Conservation (phyloP, 1,140 invertebrate genomes). For the Lasaia peninsularis region DNA sequence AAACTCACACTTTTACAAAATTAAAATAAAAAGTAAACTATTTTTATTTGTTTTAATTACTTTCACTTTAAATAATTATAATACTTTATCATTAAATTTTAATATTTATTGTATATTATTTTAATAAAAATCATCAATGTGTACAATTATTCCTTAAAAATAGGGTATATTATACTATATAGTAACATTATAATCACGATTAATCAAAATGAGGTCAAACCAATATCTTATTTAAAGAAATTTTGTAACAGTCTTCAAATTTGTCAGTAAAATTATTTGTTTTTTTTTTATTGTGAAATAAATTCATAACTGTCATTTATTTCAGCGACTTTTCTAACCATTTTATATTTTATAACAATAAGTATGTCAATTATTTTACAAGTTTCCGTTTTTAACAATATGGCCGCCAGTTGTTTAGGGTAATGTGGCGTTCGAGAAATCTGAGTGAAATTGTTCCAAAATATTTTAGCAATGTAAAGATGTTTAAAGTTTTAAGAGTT, state of each 20-base stretch:
- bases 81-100: background rate
- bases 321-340: background rate
- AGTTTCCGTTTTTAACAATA: slow-evolving; percentile 73
- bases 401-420: slow-evolving; percentile 77
- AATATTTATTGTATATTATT: background rate
- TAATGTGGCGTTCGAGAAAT: slow-evolving; percentile 77
- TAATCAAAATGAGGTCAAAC: slow-evolving; percentile 27
- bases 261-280: background rate
- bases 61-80: too few species aligned
- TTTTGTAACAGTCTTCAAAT: background rate
- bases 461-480: slow-evolving; percentile 67
- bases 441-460: slow-evolving; percentile 72
- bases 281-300: background rate
- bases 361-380: slow-evolving; percentile 27
- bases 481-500: slow-evolving; percentile 69
- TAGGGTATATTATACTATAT: slow-evolving; percentile 3
- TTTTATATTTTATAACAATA: slow-evolving; percentile 20
- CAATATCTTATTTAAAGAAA: slow-evolving; percentile 17
- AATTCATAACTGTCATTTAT: background rate
- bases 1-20: too few species aligned
- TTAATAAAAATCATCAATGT: background rate
- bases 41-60: too few species aligned
- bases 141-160: slow-evolving; percentile 13
- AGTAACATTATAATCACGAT: slow-evolving; percentile 28
- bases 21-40: too few species aligned